A percentile compares a stretch with the other conserved stretches of the same genome.
These are phyloP conservation scores for Hydropotes inermis DNA, from an alignment of 2,113 vertebrate species.

Conservation along the genomic window DNA sequence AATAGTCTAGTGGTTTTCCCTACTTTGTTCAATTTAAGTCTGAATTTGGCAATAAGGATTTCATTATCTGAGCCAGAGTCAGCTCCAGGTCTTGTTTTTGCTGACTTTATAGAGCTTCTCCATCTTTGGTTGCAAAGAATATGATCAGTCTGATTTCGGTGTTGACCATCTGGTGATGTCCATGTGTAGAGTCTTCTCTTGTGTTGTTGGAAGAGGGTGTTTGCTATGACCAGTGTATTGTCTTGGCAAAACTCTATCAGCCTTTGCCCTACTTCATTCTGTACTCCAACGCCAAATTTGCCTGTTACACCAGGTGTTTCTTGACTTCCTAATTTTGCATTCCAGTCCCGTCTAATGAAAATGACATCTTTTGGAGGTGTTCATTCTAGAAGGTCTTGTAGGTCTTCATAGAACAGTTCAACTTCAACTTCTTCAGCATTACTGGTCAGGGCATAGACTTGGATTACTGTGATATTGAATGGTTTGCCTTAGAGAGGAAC, in stretches of 20 bases:
- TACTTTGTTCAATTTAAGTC: background rate
- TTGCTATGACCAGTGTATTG: background rate
- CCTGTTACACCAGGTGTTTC: background rate
- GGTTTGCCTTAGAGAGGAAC: background rate
- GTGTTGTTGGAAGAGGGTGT: too few relatives aligned
- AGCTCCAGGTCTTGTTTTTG: background rate
- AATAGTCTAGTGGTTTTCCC: background rate
- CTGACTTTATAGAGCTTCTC: background rate
- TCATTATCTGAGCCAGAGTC: background rate
- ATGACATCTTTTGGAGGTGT: background rate
- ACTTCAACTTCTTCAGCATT: background rate
- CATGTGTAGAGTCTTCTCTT: too few relatives aligned
- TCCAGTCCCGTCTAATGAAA: background rate
- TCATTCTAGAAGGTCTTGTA: background rate
- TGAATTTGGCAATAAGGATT: background rate
- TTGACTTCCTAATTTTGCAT: background rate
- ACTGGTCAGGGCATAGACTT: background rate
- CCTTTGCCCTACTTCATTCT: background rate
- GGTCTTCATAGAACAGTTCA: background rate
- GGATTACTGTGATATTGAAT: background rate
- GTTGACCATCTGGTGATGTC: background rate
- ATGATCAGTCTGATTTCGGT: rapidly evolving
- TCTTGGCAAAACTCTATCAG: background rate
- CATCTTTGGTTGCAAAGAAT: background rate
- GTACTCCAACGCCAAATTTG: background rate